These are phyloP conservation scores for Asobara japonica DNA, from an alignment of 1,140 invertebrate genomes.

Conservation along the genomic window DNA sequence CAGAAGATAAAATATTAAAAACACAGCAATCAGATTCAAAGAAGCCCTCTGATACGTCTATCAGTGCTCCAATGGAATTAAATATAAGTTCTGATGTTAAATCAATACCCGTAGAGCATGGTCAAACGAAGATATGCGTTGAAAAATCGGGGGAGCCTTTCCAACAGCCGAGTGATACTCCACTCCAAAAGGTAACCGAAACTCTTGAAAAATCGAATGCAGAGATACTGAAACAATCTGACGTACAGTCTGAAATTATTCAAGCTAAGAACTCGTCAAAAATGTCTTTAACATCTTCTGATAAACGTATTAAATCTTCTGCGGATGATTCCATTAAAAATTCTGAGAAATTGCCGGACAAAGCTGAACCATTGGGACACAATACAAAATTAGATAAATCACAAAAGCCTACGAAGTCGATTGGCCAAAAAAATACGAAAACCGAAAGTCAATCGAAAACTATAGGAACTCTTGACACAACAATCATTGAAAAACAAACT, in stretches of 20 bases:
- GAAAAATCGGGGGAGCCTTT: no score
- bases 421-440: no score
- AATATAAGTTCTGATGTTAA: no score
- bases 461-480: no score
- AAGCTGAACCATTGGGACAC: neutral
- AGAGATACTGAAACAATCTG: neutral
- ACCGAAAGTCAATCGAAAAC: no score
- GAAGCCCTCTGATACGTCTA: no score
- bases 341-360: neutral
- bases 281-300: neutral
- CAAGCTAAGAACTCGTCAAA: neutral
- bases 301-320: neutral
- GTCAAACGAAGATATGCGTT: no score
- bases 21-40: no score
- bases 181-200: neutral
- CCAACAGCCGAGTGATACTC: neutral
- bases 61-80: no score
- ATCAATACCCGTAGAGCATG: no score
- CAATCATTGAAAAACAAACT: no score
- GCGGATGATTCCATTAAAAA: neutral
- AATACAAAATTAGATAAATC: constrained; percentile 26
- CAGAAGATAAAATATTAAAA: no score
- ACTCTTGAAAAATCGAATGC: neutral
- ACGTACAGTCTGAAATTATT: neutral
- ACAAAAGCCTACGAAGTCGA: constrained; percentile 14